These are phyloP conservation scores for Azemiops feae DNA, from an alignment of 2,113 vertebrate species.

Conservation along the genomic window DNA sequence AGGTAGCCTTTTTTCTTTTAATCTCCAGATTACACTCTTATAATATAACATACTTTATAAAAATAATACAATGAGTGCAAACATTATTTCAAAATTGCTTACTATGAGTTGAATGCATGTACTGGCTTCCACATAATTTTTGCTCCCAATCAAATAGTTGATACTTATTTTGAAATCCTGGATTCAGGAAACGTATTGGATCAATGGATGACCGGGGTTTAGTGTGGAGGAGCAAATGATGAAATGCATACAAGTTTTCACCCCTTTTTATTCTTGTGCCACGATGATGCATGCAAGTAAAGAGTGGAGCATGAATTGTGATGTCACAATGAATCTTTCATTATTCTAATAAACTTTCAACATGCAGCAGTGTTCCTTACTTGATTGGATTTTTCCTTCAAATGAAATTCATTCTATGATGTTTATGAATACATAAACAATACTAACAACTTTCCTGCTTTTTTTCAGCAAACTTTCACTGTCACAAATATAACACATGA, in stretches of 20 bases:
- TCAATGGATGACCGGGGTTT: not conserved
- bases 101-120: not conserved
- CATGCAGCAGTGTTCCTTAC: not conserved
- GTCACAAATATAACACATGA: not conserved
- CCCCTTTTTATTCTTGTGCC: not conserved
- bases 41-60: not conserved
- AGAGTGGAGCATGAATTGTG: not conserved
- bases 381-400: not conserved
- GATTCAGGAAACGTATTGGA: not conserved
- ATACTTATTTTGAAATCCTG: not conserved
- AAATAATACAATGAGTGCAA: not conserved
- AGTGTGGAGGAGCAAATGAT: not conserved
- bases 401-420: not conserved
- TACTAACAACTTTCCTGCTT: not conserved
- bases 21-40: not conserved
- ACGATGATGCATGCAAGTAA: not conserved
- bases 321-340: not conserved
- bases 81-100: not conserved
- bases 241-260: not conserved
- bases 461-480: not conserved
- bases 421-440: not conserved
- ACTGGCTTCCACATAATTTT: not conserved
- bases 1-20: not conserved
- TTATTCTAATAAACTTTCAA: not conserved
- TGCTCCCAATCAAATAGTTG: not conserved